These are phyloP conservation scores for Pseudochirops cupreus DNA, from an alignment of 2,797 vertebrate species.

Conservation along the genomic window DNA sequence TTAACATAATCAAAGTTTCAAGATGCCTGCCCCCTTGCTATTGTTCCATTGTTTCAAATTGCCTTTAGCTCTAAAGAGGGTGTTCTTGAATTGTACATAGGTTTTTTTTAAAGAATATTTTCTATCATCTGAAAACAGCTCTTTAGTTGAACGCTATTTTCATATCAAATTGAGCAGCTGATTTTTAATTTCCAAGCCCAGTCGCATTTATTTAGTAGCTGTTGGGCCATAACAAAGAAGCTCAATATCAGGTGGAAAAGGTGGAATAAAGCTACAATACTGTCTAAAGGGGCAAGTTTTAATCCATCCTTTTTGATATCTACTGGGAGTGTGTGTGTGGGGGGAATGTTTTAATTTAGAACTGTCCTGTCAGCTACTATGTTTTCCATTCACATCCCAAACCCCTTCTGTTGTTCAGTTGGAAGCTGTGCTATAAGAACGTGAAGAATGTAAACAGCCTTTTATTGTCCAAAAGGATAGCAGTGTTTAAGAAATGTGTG, in stretches of 20 bases:
- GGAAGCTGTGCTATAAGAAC: conserved; percentile 88
- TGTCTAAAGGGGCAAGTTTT: conserved; percentile 38
- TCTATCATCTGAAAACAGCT: conserved; percentile 15
- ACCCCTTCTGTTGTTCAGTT: conserved; percentile 86
- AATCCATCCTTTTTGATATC: conserved; percentile 51
- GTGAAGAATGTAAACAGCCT: conserved; percentile 93
- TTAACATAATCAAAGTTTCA: conserved; percentile 52
- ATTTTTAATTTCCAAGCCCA: conserved; percentile 52
- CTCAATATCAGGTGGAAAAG: conserved; percentile 53
- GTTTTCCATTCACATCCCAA: conserved; percentile 75
- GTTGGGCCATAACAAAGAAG: conserved; percentile 61
- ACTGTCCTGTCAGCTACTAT: conserved; percentile 70
- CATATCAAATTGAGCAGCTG: conserved; percentile 38
- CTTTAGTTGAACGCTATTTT: not conserved
- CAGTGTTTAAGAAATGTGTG: conserved; percentile 89
- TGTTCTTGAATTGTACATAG: not conserved
- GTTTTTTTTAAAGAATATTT: not conserved
- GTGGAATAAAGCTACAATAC: conserved; percentile 45
- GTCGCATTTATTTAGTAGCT: conserved; percentile 17
- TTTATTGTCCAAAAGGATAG: conserved; percentile 91
- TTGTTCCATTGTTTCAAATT: conserved; percentile 4
- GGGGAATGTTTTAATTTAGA: conserved; percentile 61
- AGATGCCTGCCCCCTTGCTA: conserved; percentile 24
- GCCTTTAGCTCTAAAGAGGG: not conserved
- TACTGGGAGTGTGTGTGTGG: not conserved